Evolutionary conservation across 2,797 vertebrate genomes (phyloP).

Genomic region (Myripristis jacobus): DNA sequence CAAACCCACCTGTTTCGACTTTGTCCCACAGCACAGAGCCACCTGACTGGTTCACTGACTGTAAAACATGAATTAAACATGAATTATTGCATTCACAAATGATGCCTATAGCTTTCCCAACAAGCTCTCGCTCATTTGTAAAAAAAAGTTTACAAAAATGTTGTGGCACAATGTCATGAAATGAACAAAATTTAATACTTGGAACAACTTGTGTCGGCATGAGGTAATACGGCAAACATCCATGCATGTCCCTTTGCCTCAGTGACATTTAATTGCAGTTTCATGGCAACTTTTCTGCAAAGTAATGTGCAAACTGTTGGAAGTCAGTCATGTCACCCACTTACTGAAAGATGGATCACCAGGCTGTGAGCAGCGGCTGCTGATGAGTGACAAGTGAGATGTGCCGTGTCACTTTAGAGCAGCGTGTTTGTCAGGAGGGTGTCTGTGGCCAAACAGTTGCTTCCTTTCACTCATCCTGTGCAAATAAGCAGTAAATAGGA

Average conservation of each 20-base stretch:
- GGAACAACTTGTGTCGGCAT: conserved; percentile 10
- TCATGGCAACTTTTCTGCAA: conserved; percentile 67
- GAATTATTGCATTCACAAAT: neutral
- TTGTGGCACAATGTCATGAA: neutral
- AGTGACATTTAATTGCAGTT: conserved; percentile 63
- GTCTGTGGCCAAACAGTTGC: conserved; percentile 74
- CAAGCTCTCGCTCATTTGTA: neutral
- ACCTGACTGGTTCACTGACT: too few species aligned
- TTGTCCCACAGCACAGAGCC: neutral
- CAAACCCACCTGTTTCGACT: conserved; percentile 18
- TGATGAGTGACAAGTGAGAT: conserved; percentile 83
- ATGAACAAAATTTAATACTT: conserved; percentile 8
- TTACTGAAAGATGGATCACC: conserved; percentile 80
- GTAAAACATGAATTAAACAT: neutral
- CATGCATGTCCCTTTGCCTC: conserved; percentile 20
- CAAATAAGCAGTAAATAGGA: conserved; percentile 66
- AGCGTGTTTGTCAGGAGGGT: conserved; percentile 75
- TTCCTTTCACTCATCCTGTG: conserved; percentile 57
- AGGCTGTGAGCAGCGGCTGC: conserved; percentile 71
- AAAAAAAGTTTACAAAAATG: neutral
- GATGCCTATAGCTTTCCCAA: neutral
- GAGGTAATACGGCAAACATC: conserved; percentile 22
- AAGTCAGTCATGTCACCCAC: conserved; percentile 72
- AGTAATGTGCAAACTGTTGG: conserved; percentile 66
- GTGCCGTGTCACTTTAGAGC: conserved; percentile 75